These are phyloP conservation scores for Pseudomugil gertrudae DNA, from an alignment of 2,797 vertebrate species.

Conservation along the genomic window DNA sequence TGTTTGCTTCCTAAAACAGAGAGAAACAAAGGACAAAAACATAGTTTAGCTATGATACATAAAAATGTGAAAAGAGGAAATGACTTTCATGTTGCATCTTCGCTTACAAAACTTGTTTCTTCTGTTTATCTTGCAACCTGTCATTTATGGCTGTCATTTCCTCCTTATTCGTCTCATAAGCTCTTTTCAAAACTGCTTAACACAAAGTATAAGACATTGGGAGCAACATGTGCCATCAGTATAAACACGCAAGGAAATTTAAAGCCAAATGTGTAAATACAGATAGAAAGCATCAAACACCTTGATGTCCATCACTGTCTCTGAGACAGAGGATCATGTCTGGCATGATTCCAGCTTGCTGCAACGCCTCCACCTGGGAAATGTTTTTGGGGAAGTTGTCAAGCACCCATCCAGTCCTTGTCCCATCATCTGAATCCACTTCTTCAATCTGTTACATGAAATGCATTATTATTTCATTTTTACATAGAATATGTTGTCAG, in stretches of 20 bases:
- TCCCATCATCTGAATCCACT: conserved; percentile 68
- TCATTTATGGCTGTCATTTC: conserved; percentile 79
- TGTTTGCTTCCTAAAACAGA: conserved; percentile 44
- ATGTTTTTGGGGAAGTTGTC: conserved; percentile 87
- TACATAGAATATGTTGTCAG: not conserved
- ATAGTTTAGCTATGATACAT: not conserved
- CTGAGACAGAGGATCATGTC: conserved; percentile 87
- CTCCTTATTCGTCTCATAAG: conserved; percentile 84
- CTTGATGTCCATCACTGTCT: conserved; percentile 74
- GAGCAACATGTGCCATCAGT: not conserved
- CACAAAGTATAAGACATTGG: conserved; percentile 31
- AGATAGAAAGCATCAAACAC: conserved; percentile 59
- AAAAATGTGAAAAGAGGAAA: not conserved
- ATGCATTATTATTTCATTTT: conserved; percentile 3
- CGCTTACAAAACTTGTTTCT: conserved; percentile 79
- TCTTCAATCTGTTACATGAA: conserved; percentile 73
- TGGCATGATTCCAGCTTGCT: conserved; percentile 78
- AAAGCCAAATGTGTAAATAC: not conserved
- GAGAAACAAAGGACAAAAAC: conserved; percentile 12
- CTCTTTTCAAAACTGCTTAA: conserved; percentile 79
- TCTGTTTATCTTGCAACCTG: conserved; percentile 72
- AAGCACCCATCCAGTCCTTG: conserved; percentile 89
- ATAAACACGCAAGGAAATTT: not conserved
- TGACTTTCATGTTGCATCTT: not conserved
- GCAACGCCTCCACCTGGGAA: conserved; percentile 81